These are phyloP conservation scores for Dicranocentrus wangi DNA, from an alignment of 2,888 invertebrate species.

Conservation along the genomic window DNA sequence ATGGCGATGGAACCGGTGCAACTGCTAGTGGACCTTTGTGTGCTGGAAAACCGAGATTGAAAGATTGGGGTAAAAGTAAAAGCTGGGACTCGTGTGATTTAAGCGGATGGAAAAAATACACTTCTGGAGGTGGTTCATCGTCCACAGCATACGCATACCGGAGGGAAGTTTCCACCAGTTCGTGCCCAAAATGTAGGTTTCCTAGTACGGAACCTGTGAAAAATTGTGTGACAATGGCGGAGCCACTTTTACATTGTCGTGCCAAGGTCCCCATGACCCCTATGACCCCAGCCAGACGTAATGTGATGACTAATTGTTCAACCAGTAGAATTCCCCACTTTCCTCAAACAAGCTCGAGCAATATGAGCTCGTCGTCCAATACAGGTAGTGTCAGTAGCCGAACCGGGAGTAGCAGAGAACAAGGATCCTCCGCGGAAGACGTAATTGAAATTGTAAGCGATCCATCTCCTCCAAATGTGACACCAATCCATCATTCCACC, in stretches of 20 bases:
- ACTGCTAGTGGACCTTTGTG: constrained; percentile 71
- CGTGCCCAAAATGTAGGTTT: constrained; percentile 72
- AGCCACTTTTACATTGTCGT: constrained; percentile 53
- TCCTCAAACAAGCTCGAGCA: constrained; percentile 1
- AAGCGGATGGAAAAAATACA: constrained; percentile 70
- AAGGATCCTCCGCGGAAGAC: constrained; percentile 41
- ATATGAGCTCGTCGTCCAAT: neutral
- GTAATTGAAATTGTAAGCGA: constrained; percentile 53
- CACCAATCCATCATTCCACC: constrained; percentile 29
- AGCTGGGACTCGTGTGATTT: constrained; percentile 90
- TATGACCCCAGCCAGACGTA: constrained; percentile 54
- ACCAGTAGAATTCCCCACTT: constrained; percentile 38
- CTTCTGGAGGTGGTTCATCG: constrained; percentile 8
- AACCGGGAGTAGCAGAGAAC: neutral
- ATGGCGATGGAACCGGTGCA: constrained; percentile 67
- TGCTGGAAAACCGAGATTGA: constrained; percentile 76
- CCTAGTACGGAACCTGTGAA: constrained; percentile 65
- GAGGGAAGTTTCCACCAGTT: constrained; percentile 56
- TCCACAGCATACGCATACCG: constrained; percentile 40
- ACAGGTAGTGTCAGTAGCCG: neutral
- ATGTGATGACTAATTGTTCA: constrained; percentile 60
- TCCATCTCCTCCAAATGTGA: constrained; percentile 52
- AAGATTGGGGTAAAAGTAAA: constrained; percentile 85
- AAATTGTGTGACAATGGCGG: constrained; percentile 57
- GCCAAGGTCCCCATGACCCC: constrained; percentile 62